A percentile compares a stretch with the other conserved stretches of the same genome.
Conservation (phyloP, 1,140 invertebrate species). For the Spodoptera litura region DNA sequence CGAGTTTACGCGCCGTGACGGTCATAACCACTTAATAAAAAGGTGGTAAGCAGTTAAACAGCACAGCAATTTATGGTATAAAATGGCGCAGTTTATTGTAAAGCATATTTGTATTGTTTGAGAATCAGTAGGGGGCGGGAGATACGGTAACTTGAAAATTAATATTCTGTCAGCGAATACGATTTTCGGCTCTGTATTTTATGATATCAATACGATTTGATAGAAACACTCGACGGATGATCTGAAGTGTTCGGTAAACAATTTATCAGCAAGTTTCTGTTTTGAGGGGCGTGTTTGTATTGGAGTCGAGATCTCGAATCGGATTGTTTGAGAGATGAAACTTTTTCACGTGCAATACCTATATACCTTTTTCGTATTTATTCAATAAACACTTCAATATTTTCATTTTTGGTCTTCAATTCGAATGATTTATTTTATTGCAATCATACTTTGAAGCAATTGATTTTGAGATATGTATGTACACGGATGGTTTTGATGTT, state of each 20-base stretch:
- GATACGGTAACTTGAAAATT: constrained; percentile 54
- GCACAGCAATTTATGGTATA: constrained; percentile 31
- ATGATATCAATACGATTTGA: constrained; percentile 60
- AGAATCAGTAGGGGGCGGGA: constrained; percentile 20
- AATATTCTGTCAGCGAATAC: constrained; percentile 62
- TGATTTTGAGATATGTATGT: too few species aligned
- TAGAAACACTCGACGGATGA: constrained; percentile 50
- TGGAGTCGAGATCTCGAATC: constrained; percentile 46
- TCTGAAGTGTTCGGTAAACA: constrained; percentile 52
- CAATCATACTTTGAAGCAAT: too few species aligned
- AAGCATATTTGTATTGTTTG: constrained; percentile 42
- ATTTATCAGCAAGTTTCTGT: constrained; percentile 54
- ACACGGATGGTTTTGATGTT: too few species aligned
- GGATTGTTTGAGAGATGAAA: constrained; percentile 37
- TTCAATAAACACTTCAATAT: too few species aligned
- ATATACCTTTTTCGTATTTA: constrained; percentile 7
- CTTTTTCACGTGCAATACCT: constrained; percentile 22
- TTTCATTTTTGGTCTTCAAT: too few species aligned
- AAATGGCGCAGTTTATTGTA: constrained; percentile 40
- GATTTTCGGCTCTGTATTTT: constrained; percentile 58
- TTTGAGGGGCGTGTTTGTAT: constrained; percentile 54
- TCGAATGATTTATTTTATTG: too few species aligned
- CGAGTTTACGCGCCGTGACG: constrained; percentile 21
- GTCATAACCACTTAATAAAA: constrained; percentile 38
- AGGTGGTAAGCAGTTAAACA: constrained; percentile 19